These are phyloP conservation scores for Euproctis similis DNA, from an alignment of 2,888 invertebrate species.

Conservation along the genomic window DNA sequence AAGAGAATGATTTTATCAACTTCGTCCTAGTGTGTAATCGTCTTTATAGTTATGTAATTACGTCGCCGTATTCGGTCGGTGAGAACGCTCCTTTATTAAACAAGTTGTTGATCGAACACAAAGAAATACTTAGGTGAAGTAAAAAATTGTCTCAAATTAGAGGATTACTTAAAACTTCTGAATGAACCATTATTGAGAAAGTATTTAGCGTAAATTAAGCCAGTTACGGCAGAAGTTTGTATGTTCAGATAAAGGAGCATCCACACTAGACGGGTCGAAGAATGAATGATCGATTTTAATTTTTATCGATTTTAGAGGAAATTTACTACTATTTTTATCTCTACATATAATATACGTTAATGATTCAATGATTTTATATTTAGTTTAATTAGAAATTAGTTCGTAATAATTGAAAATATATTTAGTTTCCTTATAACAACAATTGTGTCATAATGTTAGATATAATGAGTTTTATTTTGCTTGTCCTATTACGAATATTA, in stretches of 20 bases:
- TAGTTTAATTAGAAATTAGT: constrained; percentile 33
- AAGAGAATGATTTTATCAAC: too few species aligned
- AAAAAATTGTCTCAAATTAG: too few species aligned
- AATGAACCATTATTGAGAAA: too few species aligned
- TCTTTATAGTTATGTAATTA: background rate
- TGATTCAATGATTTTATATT: constrained; percentile 22
- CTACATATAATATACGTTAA: constrained; percentile 7
- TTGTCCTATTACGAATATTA: too few species aligned
- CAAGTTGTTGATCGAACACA: too few species aligned
- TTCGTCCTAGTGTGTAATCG: background rate
- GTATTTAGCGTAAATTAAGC: too few species aligned
- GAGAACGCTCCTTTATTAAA: background rate
- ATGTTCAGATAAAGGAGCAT: constrained; percentile 1
- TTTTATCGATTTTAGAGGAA: background rate
- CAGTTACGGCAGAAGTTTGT: background rate
- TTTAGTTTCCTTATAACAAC: constrained; percentile 29
- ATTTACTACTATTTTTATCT: constrained; percentile 2
- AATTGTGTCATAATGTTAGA: constrained; percentile 30
- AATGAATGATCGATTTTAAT: background rate
- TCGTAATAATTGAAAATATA: constrained; percentile 18
- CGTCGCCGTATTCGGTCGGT: background rate
- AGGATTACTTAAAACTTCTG: too few species aligned
- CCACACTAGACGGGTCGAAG: constrained; percentile 1
- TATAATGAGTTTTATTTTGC: too few species aligned
- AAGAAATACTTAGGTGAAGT: too few species aligned